Evolutionary conservation across 2,888 invertebrate species (phyloP).

Genomic region (Mesorhabditis spiculigera): DNA sequence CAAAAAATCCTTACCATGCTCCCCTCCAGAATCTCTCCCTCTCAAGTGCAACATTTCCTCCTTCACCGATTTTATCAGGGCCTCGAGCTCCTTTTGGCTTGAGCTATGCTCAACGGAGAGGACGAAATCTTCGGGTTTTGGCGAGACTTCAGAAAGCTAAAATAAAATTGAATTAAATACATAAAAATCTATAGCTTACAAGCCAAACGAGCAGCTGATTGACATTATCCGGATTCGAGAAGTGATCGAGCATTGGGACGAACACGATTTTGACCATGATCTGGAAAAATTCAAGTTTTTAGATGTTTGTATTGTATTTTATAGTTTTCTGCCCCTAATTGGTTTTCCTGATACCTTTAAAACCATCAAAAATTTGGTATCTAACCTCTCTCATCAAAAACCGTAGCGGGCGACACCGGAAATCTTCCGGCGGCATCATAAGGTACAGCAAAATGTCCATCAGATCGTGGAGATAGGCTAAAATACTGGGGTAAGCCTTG

Average conservation of each 20-base stretch:
- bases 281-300: background rate
- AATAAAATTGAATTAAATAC: background rate
- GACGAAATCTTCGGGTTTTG: conserved; percentile 81
- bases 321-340: background rate
- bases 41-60: conserved; percentile 74
- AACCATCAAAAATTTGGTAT: background rate
- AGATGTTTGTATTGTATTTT: background rate
- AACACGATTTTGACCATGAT: conserved; percentile 65
- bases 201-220: conserved; percentile 83
- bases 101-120: conserved; percentile 77
- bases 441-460: conserved; percentile 78
- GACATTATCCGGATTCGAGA: conserved; percentile 85
- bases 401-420: conserved; percentile 77
- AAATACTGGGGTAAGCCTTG: conserved; percentile 14
- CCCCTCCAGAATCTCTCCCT: conserved; percentile 80
- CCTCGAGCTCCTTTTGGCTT: conserved; percentile 77
- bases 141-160: conserved; percentile 74
- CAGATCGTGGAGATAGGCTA: conserved; percentile 78
- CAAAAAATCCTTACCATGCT: conserved; percentile 65
- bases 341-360: background rate
- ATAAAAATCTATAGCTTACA: conserved; percentile 65
- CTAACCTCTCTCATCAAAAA: conserved; percentile 67
- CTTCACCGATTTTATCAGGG: conserved; percentile 75
- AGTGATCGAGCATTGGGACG: conserved; percentile 70
- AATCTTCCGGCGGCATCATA: conserved; percentile 78